Evolutionary conservation across 2,797 vertebrate species (phyloP).

Genomic region (Etheostoma nigrum): DNA sequence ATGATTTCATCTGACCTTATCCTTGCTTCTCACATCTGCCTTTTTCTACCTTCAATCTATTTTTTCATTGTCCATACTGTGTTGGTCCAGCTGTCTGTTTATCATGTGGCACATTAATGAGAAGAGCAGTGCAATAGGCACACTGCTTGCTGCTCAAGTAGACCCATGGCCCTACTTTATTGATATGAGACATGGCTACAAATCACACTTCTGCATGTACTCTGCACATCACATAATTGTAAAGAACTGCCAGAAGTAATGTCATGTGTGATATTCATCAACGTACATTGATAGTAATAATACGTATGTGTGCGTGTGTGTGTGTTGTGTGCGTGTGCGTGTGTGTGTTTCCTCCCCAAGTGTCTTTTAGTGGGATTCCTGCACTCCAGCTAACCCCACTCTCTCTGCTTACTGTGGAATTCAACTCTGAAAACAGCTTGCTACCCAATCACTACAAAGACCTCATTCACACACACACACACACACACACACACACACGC

Average conservation of each 20-base stretch:
- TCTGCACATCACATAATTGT: conserved; percentile 43
- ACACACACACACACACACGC: conserved; percentile 18
- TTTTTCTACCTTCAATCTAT: conserved; percentile 28
- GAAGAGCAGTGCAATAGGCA: conserved; percentile 85
- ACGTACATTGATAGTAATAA: conserved; percentile 24
- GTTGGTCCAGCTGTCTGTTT: conserved; percentile 70
- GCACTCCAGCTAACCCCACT: conserved; percentile 79
- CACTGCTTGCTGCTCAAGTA: conserved; percentile 86
- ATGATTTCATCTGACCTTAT: conserved; percentile 28
- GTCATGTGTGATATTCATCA: conserved; percentile 56
- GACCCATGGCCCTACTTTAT: conserved; percentile 79
- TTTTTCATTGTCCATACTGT: conserved; percentile 17
- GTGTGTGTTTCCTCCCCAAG: conserved; percentile 42
- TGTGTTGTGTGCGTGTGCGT: conserved; percentile 6
- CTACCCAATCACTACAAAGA: conserved; percentile 78
- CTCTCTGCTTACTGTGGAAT: conserved; percentile 74
- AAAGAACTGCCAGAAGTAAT: conserved; percentile 49
- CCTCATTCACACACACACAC: conserved; percentile 63
- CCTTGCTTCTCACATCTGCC: conserved; percentile 18
- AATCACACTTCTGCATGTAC: conserved; percentile 51
- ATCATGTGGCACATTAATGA: conserved; percentile 83
- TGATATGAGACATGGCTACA: conserved; percentile 73
- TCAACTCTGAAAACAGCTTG: conserved; percentile 71
- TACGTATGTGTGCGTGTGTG: conserved; percentile 21
- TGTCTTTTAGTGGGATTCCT: conserved; percentile 71